A percentile compares a stretch with the other conserved stretches of the same genome.
Conservation (phyloP, 92 coral and sea anemone genomes). For the Virgularia gustaviana region DNA sequence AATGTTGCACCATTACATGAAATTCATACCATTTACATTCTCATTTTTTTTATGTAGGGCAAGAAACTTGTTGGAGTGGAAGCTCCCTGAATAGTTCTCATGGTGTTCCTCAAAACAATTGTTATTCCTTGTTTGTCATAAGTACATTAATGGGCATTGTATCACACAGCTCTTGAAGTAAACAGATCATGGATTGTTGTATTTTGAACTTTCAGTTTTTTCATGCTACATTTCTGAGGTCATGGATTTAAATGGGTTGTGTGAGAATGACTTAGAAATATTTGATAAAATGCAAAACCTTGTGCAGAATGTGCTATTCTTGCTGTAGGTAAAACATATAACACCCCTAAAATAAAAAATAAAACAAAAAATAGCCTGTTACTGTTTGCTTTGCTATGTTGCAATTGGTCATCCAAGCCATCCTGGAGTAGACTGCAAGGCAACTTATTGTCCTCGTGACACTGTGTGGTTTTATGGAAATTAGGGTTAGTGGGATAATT, state of each 20-base stretch:
- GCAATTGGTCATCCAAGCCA: no score
- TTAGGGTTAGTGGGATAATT: no score
- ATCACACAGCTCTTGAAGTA: background rate
- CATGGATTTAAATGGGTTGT: conserved; percentile 24
- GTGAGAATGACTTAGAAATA: conserved; percentile 22
- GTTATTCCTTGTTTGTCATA: conserved; percentile 24
- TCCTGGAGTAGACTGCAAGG: no score
- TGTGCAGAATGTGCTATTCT: conserved; percentile 26
- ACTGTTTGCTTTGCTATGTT: background rate
- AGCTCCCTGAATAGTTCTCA: conserved; percentile 67
- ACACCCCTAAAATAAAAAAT: conserved; percentile 17
- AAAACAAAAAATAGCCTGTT: background rate
- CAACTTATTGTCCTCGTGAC: no score
- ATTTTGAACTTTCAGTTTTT: conserved; percentile 17
- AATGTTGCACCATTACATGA: no score
- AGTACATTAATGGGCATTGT: conserved; percentile 34
- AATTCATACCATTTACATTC: background rate
- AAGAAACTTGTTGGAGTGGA: conserved; percentile 91
- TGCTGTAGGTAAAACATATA: conserved; percentile 11
- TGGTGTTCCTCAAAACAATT: background rate
- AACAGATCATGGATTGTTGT: conserved; percentile 20
- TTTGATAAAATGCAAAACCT: conserved; percentile 13
- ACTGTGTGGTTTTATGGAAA: no score
- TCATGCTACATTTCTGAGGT: background rate
- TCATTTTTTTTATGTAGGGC: conserved; percentile 57